phyloP scores from a whole-genome alignment of 1,140 invertebrate genomes.

The Zaprionus ghesquierei region DNA sequence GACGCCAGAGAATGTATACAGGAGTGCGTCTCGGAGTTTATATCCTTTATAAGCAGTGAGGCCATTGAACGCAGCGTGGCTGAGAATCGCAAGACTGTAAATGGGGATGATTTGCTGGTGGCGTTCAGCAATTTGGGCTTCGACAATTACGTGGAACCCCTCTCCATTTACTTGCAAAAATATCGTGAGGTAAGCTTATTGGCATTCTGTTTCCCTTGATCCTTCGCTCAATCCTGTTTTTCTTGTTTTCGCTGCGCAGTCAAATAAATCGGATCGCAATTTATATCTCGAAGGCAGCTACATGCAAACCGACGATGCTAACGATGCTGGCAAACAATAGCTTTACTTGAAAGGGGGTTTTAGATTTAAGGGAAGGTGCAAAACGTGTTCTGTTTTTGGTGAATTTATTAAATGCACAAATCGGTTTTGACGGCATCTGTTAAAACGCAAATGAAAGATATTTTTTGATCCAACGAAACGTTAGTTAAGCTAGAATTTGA shows the following conservation, averaged over 20 bases:
- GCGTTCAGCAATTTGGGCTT: conserved; percentile 98
- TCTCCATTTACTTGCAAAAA: conserved; percentile 98
- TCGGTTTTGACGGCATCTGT: neutral
- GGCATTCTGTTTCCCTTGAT: neutral
- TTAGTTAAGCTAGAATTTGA: neutral
- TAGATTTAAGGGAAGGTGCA: conserved; percentile 7
- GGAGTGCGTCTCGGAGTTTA: conserved; percentile 99
- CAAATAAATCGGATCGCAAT: conserved; percentile 81
- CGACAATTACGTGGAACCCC: conserved; percentile 98
- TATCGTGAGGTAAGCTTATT: conserved; percentile 89
- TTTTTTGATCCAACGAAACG: neutral
- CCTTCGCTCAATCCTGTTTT: conserved; percentile 8
- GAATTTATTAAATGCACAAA: conserved; percentile 4
- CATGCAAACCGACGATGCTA: conserved; percentile 52
- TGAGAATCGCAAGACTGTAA: conserved; percentile 99
- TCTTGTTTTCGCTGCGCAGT: conserved; percentile 43
- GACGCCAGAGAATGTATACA: conserved; percentile 99
- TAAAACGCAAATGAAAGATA: neutral
- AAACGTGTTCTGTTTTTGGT: neutral
- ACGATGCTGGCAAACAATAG: conserved; percentile 54
- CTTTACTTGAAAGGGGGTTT: neutral
- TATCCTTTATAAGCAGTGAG: conserved; percentile 99
- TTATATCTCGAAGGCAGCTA: conserved; percentile 63
- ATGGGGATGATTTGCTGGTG: conserved; percentile 98
- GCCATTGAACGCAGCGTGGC: conserved; percentile 97